Evolutionary conservation across 2,113 vertebrate genomes (phyloP).

Genomic region (Cygnus atratus): DNA sequence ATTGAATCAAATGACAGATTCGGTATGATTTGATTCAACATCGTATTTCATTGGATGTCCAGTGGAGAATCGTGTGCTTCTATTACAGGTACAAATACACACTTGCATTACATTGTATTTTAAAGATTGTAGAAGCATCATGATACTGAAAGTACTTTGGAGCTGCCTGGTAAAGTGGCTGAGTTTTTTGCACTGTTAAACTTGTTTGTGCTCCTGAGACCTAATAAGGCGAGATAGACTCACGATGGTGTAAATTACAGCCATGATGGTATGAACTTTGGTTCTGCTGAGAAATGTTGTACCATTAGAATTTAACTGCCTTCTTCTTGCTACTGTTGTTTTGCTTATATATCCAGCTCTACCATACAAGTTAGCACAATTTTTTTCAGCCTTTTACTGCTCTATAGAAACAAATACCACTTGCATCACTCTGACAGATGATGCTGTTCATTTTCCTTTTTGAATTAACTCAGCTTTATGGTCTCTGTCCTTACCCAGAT

Average conservation of each 20-base stretch:
- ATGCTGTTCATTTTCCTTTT: constrained; percentile 30
- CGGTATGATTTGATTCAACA: not conserved
- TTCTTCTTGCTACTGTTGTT: not conserved
- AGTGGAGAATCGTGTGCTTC: not conserved
- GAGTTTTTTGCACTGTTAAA: not conserved
- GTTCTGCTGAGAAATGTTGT: not conserved
- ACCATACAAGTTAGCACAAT: not conserved
- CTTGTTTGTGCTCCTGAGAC: not conserved
- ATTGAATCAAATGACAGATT: not conserved
- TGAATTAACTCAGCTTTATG: constrained; percentile 59
- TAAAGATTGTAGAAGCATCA: not conserved
- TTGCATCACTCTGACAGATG: constrained; percentile 7
- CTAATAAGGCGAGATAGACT: not conserved
- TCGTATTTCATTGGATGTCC: not conserved
- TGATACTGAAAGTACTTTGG: not conserved
- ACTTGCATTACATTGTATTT: not conserved
- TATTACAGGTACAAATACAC: not conserved
- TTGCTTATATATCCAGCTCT: not conserved
- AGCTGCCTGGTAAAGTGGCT: not conserved
- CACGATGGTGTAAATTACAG: not conserved
- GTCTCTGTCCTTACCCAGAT: constrained; percentile 43
- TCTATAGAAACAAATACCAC: not conserved
- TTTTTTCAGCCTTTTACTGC: constrained; percentile 2
- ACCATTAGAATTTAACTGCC: not conserved
- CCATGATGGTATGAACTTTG: not conserved